Percentiles rank a stretch among this genome's conserved stretches.
Evolutionary conservation across 2,797 vertebrate genomes (phyloP).

Genomic region (Miichthys miiuy): DNA sequence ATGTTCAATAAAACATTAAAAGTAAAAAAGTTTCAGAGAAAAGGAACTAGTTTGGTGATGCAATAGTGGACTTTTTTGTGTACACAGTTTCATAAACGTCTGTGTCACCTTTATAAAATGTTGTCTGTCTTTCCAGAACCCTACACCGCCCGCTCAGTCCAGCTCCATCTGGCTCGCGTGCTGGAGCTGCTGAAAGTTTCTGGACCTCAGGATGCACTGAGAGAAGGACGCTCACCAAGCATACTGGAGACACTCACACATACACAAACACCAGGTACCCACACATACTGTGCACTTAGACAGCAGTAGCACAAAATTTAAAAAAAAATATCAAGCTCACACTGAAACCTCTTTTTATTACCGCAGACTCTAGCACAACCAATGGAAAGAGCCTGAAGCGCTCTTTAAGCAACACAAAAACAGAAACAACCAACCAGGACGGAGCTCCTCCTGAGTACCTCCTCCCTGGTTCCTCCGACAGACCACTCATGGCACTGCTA

Average conservation of each 20-base stretch:
- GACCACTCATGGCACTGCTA: slow-evolving; percentile 85
- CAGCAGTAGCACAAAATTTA: background rate
- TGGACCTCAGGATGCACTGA: slow-evolving; percentile 85
- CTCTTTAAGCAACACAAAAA: slow-evolving; percentile 81
- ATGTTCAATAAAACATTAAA: background rate
- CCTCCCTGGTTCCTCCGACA: slow-evolving; percentile 86
- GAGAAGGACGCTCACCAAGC: slow-evolving; percentile 86
- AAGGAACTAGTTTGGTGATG: too few species aligned
- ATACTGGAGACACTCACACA: slow-evolving; percentile 84
- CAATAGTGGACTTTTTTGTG: background rate
- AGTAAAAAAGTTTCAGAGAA: background rate
- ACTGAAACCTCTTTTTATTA: background rate
- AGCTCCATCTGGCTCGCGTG: slow-evolving; percentile 84
- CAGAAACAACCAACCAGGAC: slow-evolving; percentile 79
- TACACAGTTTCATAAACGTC: slow-evolving; percentile 25
- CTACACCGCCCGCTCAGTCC: slow-evolving; percentile 83
- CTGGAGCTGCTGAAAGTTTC: slow-evolving; percentile 84
- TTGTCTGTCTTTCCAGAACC: slow-evolving; percentile 77
- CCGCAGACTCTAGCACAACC: slow-evolving; percentile 69
- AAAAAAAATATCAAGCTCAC: background rate
- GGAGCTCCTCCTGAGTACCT: slow-evolving; percentile 86
- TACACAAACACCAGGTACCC: slow-evolving; percentile 76
- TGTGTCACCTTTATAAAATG: slow-evolving; percentile 10
- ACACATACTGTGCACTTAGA: slow-evolving; percentile 8
- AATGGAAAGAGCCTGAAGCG: slow-evolving; percentile 84